Evolutionary conservation across 2,113 vertebrate genomes (phyloP).

Genomic region (Ochotona princeps): DNA sequence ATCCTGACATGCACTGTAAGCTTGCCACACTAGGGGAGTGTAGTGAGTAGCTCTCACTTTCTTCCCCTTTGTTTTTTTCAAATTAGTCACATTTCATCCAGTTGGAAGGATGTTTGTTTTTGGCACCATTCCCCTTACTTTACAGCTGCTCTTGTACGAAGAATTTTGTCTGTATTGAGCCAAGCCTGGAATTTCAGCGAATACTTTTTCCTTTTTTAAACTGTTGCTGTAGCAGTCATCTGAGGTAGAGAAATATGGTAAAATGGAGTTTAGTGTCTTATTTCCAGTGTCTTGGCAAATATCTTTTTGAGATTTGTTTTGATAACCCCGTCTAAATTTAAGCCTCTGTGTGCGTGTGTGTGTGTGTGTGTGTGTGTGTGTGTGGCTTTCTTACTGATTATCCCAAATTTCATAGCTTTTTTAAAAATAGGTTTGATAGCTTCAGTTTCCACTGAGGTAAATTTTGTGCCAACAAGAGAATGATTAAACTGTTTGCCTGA

Average conservation of each 20-base stretch:
- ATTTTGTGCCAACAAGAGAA: slow-evolving; percentile 24
- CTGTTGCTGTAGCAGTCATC: background rate
- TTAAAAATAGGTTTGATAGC: background rate
- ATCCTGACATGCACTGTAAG: background rate
- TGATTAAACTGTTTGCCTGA: slow-evolving; percentile 36
- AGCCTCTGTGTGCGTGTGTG: background rate
- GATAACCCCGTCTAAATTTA: slow-evolving; percentile 61
- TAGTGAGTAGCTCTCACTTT: background rate
- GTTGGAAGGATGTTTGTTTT: slow-evolving; percentile 32
- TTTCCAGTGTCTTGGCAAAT: slow-evolving; percentile 40
- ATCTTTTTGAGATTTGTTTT: slow-evolving; percentile 55
- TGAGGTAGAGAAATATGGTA: slow-evolving; percentile 37
- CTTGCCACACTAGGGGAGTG: background rate
- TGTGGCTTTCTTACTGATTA: slow-evolving; percentile 37
- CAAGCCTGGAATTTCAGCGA: slow-evolving; percentile 54
- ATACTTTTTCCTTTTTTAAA: background rate
- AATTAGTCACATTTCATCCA: slow-evolving; percentile 60
- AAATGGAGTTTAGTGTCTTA: slow-evolving; percentile 47
- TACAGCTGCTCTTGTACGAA: slow-evolving; percentile 38
- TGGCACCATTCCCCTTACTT: background rate
- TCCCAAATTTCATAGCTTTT: slow-evolving; percentile 25
- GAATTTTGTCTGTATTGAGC: slow-evolving; percentile 58
- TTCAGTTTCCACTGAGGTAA: slow-evolving; percentile 37
- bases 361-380: background rate
- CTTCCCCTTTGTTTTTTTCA: background rate